These are phyloP conservation scores for Mormyrus iriodes DNA, from an alignment of 2,113 vertebrate species.

Conservation along the genomic window DNA sequence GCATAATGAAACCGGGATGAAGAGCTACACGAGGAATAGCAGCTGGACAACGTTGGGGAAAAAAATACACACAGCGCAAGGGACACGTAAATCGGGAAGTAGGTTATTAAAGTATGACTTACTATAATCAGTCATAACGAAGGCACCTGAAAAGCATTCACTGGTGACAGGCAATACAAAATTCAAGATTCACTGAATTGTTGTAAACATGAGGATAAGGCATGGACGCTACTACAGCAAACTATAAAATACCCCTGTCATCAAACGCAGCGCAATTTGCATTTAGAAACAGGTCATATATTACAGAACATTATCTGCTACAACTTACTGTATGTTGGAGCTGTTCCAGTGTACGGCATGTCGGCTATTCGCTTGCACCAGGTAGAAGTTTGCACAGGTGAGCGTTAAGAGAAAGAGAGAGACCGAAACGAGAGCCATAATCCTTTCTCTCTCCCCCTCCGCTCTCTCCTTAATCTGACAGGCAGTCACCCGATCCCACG, in stretches of 20 bases:
- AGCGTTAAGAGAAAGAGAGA: constrained; percentile 63
- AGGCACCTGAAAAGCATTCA: not conserved
- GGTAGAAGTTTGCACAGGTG: constrained; percentile 63
- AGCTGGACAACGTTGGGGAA: not conserved
- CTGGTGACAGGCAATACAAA: not conserved
- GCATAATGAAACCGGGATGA: not conserved
- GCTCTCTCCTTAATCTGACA: constrained; percentile 23
- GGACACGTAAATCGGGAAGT: not conserved
- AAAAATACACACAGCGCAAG: not conserved
- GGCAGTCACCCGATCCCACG: constrained; percentile 4
- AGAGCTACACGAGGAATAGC: not conserved
- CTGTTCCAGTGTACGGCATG: constrained; percentile 93
- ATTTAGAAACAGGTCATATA: not conserved
- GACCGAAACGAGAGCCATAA: constrained; percentile 63
- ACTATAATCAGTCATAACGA: not conserved
- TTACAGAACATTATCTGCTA: not conserved
- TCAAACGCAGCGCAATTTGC: not conserved
- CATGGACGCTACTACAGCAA: not conserved
- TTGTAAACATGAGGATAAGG: not conserved
- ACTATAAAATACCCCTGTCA: not conserved
- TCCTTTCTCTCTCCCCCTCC: constrained; percentile 39
- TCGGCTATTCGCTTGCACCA: constrained; percentile 67
- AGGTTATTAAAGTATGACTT: not conserved
- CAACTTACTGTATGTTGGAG: constrained; percentile 87
- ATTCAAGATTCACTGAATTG: not conserved